phyloP scores from a whole-genome alignment of 2,888 invertebrate genomes.

The Conops quadrifasciatus region DNA sequence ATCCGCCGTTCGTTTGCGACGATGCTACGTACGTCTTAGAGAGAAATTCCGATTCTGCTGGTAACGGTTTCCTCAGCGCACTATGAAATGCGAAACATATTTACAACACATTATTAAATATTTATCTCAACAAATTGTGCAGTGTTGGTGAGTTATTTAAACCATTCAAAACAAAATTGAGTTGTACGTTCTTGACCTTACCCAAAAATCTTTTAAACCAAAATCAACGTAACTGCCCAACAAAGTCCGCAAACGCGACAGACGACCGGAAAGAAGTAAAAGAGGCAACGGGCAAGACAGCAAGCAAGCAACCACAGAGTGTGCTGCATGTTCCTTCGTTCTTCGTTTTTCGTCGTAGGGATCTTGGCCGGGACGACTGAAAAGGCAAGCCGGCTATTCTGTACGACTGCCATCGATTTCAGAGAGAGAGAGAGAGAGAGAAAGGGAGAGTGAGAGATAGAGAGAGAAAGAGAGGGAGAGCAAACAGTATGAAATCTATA shows the following conservation, averaged over 20 bases:
- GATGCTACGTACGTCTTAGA: conserved; percentile 25
- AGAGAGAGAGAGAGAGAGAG: too few species aligned
- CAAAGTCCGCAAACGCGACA: conserved; percentile 12
- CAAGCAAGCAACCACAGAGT: conserved; percentile 10
- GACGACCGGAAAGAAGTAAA: conserved; percentile 5
- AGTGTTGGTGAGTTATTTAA: conserved; percentile 54
- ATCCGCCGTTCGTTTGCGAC: conserved; percentile 29
- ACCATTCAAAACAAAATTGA: conserved; percentile 50
- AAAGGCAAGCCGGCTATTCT: conserved; percentile 21
- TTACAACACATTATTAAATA: conserved; percentile 30
- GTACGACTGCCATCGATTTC: conserved; percentile 29
- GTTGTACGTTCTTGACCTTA: conserved; percentile 42
- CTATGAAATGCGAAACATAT: conserved; percentile 26
- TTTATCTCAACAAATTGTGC: conserved; percentile 27
- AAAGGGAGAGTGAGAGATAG: too few species aligned
- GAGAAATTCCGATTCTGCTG: conserved; percentile 25
- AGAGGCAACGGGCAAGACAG: neutral
- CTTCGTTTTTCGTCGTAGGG: conserved; percentile 15
- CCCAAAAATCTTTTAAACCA: conserved; percentile 34
- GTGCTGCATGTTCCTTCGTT: neutral
- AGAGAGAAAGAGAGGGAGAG: conserved; percentile 39
- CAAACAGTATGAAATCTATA: conserved; percentile 63
- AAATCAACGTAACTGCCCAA: conserved; percentile 21
- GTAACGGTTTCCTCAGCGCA: conserved; percentile 28
- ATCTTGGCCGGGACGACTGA: conserved; percentile 27